Conservation (phyloP, 2,113 vertebrate genomes). For the Elephas maximus region DNA sequence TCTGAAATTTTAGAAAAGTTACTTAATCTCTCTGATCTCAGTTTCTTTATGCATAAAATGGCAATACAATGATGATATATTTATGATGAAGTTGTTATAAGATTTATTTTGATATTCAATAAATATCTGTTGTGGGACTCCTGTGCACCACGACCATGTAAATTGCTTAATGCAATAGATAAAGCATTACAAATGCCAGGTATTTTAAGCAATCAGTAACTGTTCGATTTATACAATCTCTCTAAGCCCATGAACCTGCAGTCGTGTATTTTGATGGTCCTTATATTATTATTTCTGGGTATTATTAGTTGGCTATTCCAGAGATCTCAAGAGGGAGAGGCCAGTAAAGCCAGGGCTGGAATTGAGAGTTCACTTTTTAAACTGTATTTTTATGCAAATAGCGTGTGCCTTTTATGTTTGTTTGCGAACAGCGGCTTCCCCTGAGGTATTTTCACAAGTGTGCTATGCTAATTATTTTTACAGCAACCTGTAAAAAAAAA, state of each 20-base stretch:
- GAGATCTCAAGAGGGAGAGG: background rate
- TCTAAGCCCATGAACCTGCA: no score
- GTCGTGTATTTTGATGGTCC: background rate
- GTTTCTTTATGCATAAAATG: conserved; percentile 41
- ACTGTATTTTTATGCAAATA: no score
- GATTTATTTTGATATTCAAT: background rate
- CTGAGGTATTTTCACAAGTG: no score
- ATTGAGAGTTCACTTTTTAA: background rate
- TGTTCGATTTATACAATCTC: no score
- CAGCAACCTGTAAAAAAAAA: no score
- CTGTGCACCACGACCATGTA: background rate
- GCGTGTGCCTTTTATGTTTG: no score
- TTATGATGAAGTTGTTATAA: background rate
- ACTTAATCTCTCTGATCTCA: conserved; percentile 6
- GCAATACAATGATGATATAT: conserved; percentile 20
- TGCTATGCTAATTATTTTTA: no score
- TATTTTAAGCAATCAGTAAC: background rate
- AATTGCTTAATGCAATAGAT: background rate
- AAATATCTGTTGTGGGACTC: background rate
- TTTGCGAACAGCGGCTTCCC: no score
- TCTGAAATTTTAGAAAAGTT: conserved; percentile 45
- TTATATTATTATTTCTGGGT: background rate
- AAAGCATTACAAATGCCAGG: background rate
- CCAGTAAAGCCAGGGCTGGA: background rate
- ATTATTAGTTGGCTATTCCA: background rate